These are phyloP conservation scores for Pseudocheirus occidentalis DNA, from an alignment of 2,797 vertebrate species.

Conservation along the genomic window DNA sequence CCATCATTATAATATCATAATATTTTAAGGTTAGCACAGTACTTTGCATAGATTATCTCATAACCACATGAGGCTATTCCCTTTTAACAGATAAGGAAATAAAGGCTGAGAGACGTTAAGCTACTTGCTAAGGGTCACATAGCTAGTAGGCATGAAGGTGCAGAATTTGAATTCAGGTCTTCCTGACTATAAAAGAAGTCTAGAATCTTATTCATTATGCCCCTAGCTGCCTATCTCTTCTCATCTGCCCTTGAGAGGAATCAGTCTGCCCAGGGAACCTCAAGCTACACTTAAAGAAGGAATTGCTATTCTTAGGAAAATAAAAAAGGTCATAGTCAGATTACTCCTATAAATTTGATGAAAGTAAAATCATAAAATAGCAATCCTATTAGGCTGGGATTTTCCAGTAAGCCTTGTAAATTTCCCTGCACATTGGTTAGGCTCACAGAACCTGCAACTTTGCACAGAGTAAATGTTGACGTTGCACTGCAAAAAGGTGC, in stretches of 20 bases:
- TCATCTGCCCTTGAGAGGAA: slow-evolving; percentile 68
- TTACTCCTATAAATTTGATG: slow-evolving; percentile 70
- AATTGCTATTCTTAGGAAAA: slow-evolving; percentile 70
- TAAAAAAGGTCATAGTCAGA: slow-evolving; percentile 58
- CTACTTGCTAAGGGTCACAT: neutral
- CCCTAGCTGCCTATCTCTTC: slow-evolving; percentile 17
- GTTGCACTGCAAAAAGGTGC: slow-evolving; percentile 37
- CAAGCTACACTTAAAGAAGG: slow-evolving; percentile 71
- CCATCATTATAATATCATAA: neutral
- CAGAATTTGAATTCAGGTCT: neutral
- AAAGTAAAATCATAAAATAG: slow-evolving; percentile 68
- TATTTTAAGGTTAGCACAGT: neutral
- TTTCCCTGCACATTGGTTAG: neutral
- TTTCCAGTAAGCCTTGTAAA: slow-evolving; percentile 58
- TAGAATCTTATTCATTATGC: neutral
- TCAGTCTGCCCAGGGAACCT: slow-evolving; percentile 42
- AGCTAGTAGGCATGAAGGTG: neutral
- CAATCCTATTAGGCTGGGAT: slow-evolving; percentile 45
- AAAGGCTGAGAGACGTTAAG: neutral
- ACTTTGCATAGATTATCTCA: neutral
- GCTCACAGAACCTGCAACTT: slow-evolving; percentile 7
- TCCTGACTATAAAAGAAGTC: neutral
- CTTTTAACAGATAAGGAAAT: neutral
- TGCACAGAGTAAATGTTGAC: neutral
- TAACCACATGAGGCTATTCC: neutral